Conservation (phyloP, 23 tunicate species). For the Ascidia mentula region DNA sequence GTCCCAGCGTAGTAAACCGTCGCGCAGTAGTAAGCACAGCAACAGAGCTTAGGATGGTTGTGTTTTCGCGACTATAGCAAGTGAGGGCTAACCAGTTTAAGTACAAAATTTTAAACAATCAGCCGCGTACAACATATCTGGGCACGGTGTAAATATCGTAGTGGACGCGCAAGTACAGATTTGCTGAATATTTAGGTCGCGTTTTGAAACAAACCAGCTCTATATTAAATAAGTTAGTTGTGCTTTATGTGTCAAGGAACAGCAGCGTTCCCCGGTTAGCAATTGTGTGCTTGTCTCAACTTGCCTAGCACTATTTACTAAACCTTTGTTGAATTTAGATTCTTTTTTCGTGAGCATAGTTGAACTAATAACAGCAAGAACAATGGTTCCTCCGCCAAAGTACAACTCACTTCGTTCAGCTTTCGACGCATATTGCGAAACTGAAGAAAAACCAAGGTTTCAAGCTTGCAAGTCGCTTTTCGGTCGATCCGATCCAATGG, state of each 20-base stretch:
- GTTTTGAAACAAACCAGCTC: too few relatives aligned
- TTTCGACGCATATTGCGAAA: neutral
- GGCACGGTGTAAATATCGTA: too few relatives aligned
- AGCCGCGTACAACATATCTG: too few relatives aligned
- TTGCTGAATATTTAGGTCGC: too few relatives aligned
- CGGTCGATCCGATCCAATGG: slow-evolving; percentile 18
- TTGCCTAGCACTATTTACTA: neutral
- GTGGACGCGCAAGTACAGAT: too few relatives aligned
- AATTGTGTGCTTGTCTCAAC: neutral
- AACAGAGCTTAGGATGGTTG: too few relatives aligned
- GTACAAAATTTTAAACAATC: too few relatives aligned
- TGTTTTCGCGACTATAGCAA: too few relatives aligned
- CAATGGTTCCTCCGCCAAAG: neutral
- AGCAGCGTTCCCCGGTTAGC: too few relatives aligned
- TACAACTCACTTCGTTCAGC: neutral
- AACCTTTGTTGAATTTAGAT: neutral
- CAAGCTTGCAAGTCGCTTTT: slow-evolving; percentile 15
- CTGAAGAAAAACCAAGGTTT: slow-evolving; percentile 5
- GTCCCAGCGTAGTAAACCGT: neutral
- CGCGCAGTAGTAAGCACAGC: neutral
- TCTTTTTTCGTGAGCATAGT: neutral
- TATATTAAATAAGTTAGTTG: too few relatives aligned
- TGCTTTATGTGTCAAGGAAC: too few relatives aligned
- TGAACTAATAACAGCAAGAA: neutral
- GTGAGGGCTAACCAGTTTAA: too few relatives aligned